Evolutionary conservation across 2,888 invertebrate species (phyloP).

Genomic region (Cryptocheilus praepositus): DNA sequence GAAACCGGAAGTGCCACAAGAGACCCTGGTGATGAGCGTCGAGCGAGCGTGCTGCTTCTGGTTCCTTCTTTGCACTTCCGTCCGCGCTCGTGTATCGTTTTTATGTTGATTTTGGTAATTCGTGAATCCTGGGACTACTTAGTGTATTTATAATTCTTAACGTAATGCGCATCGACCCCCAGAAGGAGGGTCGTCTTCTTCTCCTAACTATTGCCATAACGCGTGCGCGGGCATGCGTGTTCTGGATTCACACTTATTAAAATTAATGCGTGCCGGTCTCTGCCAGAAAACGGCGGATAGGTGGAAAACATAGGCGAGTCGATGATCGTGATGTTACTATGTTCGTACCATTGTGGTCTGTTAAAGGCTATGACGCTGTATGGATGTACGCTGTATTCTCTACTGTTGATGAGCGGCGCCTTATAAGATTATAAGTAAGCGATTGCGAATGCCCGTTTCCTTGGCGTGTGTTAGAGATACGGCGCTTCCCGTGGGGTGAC

Average conservation of each 20-base stretch:
- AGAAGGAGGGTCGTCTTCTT: constrained; percentile 17
- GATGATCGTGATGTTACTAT: too few species aligned
- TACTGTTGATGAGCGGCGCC: too few species aligned
- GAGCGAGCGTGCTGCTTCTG: background rate
- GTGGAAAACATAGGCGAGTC: too few species aligned
- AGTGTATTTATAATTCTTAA: constrained; percentile 61
- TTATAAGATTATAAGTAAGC: too few species aligned
- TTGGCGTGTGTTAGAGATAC: too few species aligned
- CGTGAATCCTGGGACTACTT: constrained; percentile 66
- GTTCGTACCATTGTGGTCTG: too few species aligned
- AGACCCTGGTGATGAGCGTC: constrained; percentile 58
- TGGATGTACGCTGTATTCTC: too few species aligned
- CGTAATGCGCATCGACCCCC: constrained; percentile 37
- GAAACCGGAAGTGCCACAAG: constrained; percentile 63
- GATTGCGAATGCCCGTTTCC: too few species aligned
- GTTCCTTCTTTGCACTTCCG: constrained; percentile 6
- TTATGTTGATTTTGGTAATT: constrained; percentile 70
- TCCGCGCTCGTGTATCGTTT: constrained; percentile 26
- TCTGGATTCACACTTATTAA: constrained; percentile 73
- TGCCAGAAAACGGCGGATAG: too few species aligned
- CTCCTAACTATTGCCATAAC: constrained; percentile 68
- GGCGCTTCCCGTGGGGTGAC: background rate
- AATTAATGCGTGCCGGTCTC: constrained; percentile 59
- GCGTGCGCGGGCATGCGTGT: constrained; percentile 50
- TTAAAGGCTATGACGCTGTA: too few species aligned